Percentiles rank a stretch among this genome's conserved stretches.
Evolutionary conservation across 2,797 vertebrate genomes (phyloP).

Genomic region (Poeciliopsis paucimaculata): DNA sequence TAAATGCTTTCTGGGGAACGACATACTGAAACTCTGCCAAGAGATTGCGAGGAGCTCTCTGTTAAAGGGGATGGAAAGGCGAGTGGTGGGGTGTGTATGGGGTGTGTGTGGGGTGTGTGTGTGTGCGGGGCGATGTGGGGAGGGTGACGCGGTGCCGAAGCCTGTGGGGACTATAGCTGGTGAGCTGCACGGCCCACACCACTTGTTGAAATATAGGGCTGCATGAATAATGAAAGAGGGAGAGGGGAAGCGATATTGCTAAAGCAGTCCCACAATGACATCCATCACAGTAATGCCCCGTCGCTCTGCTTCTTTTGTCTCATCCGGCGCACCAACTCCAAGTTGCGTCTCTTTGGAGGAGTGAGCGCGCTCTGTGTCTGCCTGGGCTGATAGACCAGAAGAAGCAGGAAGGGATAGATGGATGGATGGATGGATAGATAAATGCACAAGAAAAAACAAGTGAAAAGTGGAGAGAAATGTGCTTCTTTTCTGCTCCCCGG

Average conservation of each 20-base stretch:
- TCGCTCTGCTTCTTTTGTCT: constrained; percentile 51
- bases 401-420: constrained; percentile 49
- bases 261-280: constrained; percentile 65
- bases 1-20: constrained; percentile 82
- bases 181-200: constrained; percentile 62
- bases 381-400: constrained; percentile 51
- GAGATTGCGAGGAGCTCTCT: constrained; percentile 65
- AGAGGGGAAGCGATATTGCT: constrained; percentile 65
- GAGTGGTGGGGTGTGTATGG: no score
- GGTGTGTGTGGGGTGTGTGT: no score
- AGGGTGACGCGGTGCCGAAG: constrained; percentile 44
- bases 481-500: constrained; percentile 76
- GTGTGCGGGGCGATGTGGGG: constrained; percentile 21
- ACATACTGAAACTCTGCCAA: constrained; percentile 73
- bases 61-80: constrained; percentile 35
- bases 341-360: constrained; percentile 45
- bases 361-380: constrained; percentile 37
- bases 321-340: constrained; percentile 42
- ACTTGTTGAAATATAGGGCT: constrained; percentile 79
- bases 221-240: constrained; percentile 74
- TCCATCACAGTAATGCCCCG: constrained; percentile 64
- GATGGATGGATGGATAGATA: constrained; percentile 52
- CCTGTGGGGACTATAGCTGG: constrained; percentile 56
- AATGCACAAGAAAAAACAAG: constrained; percentile 45
- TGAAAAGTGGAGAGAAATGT: constrained; percentile 64